phyloP scores from a whole-genome alignment of 2,113 vertebrate species.

The Antigone vipio region DNA sequence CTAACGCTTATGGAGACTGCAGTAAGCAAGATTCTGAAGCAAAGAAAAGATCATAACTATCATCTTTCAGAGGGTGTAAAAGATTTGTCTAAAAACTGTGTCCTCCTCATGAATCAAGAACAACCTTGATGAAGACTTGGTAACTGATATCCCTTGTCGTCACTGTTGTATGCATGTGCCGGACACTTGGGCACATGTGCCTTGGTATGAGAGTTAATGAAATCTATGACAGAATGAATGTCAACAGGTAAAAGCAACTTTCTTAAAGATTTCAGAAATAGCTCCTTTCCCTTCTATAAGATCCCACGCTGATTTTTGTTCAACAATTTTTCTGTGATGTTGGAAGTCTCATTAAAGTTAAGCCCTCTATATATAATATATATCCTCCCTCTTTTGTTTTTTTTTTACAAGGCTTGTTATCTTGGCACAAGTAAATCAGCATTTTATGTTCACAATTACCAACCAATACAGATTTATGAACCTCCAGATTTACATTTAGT shows the following conservation, averaged over 20 bases:
- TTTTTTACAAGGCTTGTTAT: not conserved
- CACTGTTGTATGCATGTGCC: not conserved
- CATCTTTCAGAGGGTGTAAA: not conserved
- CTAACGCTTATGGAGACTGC: not conserved
- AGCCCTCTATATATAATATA: no score
- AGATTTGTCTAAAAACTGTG: not conserved
- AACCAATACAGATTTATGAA: not conserved
- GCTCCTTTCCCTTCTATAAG: not conserved
- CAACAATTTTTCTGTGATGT: not conserved
- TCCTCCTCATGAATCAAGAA: not conserved
- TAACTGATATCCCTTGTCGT: not conserved
- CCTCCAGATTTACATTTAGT: not conserved
- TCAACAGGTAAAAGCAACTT: not conserved
- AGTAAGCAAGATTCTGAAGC: not conserved
- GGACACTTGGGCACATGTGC: not conserved
- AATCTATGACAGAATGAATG: not conserved
- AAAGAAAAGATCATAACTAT: not conserved
- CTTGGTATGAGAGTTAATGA: not conserved
- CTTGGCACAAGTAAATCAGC: not conserved
- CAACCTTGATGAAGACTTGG: not conserved
- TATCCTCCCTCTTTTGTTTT: accelerated
- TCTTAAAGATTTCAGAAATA: not conserved
- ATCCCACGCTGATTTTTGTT: not conserved
- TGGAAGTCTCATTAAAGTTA: not conserved
- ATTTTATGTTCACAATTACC: not conserved